These are phyloP conservation scores for Pseudomyrmex flavicornis DNA, from an alignment of 1,140 invertebrate genomes.

Conservation along the genomic window DNA sequence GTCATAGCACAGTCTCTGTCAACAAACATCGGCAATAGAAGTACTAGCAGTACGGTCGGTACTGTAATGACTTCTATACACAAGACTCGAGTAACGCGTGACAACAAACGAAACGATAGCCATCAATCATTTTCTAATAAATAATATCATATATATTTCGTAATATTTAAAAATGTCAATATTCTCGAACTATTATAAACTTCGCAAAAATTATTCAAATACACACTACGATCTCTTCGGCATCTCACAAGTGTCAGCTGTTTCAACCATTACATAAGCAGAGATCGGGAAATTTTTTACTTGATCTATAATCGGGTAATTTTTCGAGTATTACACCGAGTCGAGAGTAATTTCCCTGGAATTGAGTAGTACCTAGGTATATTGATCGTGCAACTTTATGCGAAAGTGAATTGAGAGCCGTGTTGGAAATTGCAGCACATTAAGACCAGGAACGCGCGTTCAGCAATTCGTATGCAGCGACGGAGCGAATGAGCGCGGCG, in stretches of 20 bases:
- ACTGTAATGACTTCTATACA: too few relatives aligned
- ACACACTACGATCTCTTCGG: neutral
- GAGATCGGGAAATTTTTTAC: neutral
- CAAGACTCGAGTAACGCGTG: too few relatives aligned
- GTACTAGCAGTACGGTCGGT: too few relatives aligned
- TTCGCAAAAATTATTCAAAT: neutral
- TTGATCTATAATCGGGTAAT: neutral
- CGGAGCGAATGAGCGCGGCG: slow-evolving; percentile 45
- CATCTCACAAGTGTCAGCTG: neutral
- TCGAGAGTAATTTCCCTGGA: neutral
- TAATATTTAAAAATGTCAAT: too few relatives aligned
- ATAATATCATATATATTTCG: too few relatives aligned
- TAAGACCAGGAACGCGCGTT: slow-evolving; percentile 59
- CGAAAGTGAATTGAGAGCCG: slow-evolving; percentile 24
- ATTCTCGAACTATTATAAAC: neutral
- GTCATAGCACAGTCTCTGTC: too few relatives aligned
- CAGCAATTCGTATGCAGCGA: slow-evolving; percentile 61
- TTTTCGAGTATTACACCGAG: slow-evolving; percentile 6
- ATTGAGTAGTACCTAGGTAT: neutral
- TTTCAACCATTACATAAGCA: neutral
- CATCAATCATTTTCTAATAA: too few relatives aligned
- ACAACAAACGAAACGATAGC: too few relatives aligned
- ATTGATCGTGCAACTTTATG: slow-evolving; percentile 10
- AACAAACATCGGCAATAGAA: too few relatives aligned
- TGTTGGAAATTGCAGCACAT: slow-evolving; percentile 60